Evolutionary conservation across 2,797 vertebrate species (phyloP).

Genomic region (Sebastes nivosus): DNA sequence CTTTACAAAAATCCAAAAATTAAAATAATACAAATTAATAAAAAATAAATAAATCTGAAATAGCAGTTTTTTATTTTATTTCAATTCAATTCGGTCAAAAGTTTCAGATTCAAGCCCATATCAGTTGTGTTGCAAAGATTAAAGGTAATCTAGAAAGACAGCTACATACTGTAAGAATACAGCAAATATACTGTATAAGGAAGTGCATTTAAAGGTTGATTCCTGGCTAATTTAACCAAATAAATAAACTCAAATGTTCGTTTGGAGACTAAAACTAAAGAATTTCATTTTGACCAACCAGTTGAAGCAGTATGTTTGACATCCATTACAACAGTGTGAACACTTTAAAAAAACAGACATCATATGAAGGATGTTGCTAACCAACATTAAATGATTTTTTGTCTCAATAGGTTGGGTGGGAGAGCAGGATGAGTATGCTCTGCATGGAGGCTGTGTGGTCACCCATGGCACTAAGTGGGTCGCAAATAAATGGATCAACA

Average conservation of each 20-base stretch:
- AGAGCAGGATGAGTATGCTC: slow-evolving; percentile 95
- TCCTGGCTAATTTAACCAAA: not conserved
- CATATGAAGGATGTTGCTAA: not conserved
- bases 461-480: slow-evolving; percentile 96
- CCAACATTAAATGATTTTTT: not conserved
- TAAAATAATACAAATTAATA: no score
- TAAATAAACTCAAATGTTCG: not conserved
- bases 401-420: slow-evolving; percentile 92
- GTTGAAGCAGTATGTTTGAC: not conserved
- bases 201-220: not conserved
- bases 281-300: not conserved
- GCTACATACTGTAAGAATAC: not conserved
- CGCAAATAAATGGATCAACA: slow-evolving; percentile 99
- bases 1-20: no score
- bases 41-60: not conserved
- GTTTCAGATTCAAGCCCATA: not conserved
- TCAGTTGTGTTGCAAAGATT: not conserved
- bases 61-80: not conserved
- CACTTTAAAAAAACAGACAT: not conserved
- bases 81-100: not conserved
- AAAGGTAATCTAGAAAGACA: not conserved
- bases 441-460: slow-evolving; percentile 96
- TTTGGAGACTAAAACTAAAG: not conserved
- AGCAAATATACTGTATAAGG: not conserved
- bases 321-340: not conserved